Evolutionary conservation across 2,888 invertebrate genomes (phyloP), one percentile per base, ranked within the genome.

Genomic region (Isoperla grammatica): DNA sequence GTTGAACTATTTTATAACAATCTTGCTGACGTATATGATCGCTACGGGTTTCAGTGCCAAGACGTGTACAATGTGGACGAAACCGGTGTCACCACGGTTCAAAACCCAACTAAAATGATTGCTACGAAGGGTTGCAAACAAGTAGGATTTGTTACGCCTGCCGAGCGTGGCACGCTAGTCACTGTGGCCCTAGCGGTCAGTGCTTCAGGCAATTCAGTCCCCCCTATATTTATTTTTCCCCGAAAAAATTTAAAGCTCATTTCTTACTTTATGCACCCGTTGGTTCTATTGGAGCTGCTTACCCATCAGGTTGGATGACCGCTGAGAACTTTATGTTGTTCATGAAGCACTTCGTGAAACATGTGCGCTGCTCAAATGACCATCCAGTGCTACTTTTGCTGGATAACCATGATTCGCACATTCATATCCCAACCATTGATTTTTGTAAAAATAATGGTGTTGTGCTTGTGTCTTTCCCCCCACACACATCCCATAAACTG

Each of bases 1-100:
- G 29, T 29, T 49, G 74, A 79, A 61, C 79, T 81, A 0, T 79
- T 79, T 42, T 77, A 53, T 56, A 43, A 53, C 11, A 60, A 62
- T 39, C 43, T 62, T 11, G 40, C 23, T 11, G 8, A 23, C 13
- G 57, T 56, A 9, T 43, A 43, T 20, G 53, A 59, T 2, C 40
- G 50, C 43, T 42, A 56, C 15, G 37, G 60, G 15, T 56, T 62
- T 42, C n/a, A 23, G 29, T 42, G 15, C 35, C 4, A 39, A 15
- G 49, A 56, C 9, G 53, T 62, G 11, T 62, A 40, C 19, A 62
- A 59, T 40, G 45, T 62, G 5, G 60, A 62, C 35, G 53, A 62
- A 45, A 59, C 62, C n/a, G 62, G 59, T 6, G 37, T 60, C 2
- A 56, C 60, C 17, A 62, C 62, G n/a, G 59, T 59, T 3, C 62